Evolutionary conservation across 2,797 vertebrate species (phyloP).

Genomic region (Premnoplex brunnescens): DNA sequence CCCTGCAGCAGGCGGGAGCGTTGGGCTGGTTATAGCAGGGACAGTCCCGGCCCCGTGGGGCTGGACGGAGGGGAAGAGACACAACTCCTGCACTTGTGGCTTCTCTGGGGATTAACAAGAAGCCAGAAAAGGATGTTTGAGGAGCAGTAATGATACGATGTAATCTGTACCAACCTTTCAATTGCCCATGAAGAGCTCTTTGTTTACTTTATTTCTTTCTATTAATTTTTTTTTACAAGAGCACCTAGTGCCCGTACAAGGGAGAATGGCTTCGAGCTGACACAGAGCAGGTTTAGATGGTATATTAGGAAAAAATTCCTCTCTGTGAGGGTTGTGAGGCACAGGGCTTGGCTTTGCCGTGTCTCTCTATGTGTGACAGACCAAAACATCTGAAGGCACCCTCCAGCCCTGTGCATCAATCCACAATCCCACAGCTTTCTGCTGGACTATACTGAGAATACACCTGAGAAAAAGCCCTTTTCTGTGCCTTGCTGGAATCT

Average conservation of each 20-base stretch:
- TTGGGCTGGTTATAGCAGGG: slow-evolving; percentile 68
- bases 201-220: neutral
- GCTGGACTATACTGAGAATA: neutral
- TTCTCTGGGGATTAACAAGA: neutral
- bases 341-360: fast-evolving
- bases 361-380: no score
- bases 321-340: neutral
- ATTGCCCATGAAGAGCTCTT: neutral
- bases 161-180: neutral
- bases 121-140: neutral
- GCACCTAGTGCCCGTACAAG: neutral
- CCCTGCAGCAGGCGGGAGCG: slow-evolving; percentile 72
- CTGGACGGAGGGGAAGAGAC: neutral
- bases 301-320: neutral
- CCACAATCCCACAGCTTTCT: neutral
- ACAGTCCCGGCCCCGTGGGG: slow-evolving; percentile 7
- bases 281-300: neutral
- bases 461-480: neutral
- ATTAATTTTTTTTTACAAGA: neutral
- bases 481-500: neutral
- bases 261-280: neutral
- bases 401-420: neutral
- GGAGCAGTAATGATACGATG: fast-evolving
- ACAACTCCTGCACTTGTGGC: neutral
- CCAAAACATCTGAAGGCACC: neutral